Evolutionary conservation across 2,113 vertebrate genomes (phyloP), one percentile per base, ranked within the genome.

Genomic region (Pholis gunnellus): DNA sequence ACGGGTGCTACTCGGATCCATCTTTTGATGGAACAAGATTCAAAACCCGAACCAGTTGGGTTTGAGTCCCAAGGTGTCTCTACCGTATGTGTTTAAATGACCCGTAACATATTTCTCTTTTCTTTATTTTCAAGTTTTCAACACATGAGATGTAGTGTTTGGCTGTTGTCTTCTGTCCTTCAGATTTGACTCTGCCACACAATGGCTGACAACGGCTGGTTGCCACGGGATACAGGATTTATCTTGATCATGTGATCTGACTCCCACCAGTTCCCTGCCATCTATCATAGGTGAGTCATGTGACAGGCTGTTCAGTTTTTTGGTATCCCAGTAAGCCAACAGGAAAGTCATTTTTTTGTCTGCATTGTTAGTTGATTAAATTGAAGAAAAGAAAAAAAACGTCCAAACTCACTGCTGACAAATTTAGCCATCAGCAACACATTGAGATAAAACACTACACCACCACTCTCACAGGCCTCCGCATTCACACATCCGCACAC

Each of bases 201-300:
- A 31, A 91, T 93, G 91, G 85, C 85, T 82, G 85, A 88, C 87
- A 81, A 63, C 79, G 34, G 69, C 67, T 78, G 56, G 81, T 89
- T 90, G 81, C 87, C 67, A 71, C 79, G 78, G 83, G 79, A 87
- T 79, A 87, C 68, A 71, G 66, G 85, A 81, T 88, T 88, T 60
- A 59, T 65, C 82, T 68, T 84, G 87, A 92, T 88, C 91, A 94
- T 94, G 93, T 94, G 93, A 94, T 91, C 79, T 88, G 85, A 91
- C 84, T 87, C 64, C 85, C 52, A 79, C 75, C 76, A 75, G 44
- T 85, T 88, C 46, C 76, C 75, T 87, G 88, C 68, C 78, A 82
- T 92, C 88, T 80, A 85, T 84, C 86, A 91, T 60, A 86, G 92
- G 94, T 95, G 80, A 90, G 92, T 92, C 88, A 82, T 65, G 44